phyloP scores from a whole-genome alignment of 2,113 vertebrate genomes.

The Chaetorhynchus papuensis region DNA sequence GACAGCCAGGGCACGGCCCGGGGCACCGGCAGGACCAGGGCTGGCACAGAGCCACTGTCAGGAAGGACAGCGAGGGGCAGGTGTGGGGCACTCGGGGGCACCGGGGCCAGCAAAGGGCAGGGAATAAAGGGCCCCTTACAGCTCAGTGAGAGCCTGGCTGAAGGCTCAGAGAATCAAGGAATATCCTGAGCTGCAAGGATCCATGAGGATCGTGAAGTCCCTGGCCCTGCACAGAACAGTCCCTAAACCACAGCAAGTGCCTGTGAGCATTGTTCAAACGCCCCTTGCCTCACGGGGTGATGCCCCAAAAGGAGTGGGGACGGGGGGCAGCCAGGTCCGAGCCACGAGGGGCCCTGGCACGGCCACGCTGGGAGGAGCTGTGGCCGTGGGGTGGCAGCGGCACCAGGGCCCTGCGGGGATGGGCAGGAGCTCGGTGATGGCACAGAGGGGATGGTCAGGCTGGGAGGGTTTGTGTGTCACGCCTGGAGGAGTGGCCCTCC shows the following conservation, averaged over 20 bases:
- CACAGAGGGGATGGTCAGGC: background rate
- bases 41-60: background rate
- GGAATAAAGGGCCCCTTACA: background rate
- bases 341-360: background rate
- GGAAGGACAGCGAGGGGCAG: background rate
- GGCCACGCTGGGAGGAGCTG: background rate
- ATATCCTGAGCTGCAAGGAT: background rate
- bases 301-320: accelerated
- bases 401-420: background rate
- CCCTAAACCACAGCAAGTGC: too few species aligned
- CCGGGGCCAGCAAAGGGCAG: background rate
- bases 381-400: too few species aligned
- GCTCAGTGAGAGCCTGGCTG: accelerated
- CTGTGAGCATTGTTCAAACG: accelerated
- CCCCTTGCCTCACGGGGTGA: background rate
- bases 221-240: background rate
- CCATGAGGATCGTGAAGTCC: accelerated
- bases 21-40: background rate
- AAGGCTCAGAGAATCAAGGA: accelerated
- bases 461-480: background rate
- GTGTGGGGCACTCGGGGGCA: background rate
- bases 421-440: background rate
- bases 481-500: accelerated
- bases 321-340: background rate
- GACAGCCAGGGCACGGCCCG: accelerated